phyloP scores from a whole-genome alignment of 1,140 invertebrate species.

The Stegodyphus dumicola region DNA sequence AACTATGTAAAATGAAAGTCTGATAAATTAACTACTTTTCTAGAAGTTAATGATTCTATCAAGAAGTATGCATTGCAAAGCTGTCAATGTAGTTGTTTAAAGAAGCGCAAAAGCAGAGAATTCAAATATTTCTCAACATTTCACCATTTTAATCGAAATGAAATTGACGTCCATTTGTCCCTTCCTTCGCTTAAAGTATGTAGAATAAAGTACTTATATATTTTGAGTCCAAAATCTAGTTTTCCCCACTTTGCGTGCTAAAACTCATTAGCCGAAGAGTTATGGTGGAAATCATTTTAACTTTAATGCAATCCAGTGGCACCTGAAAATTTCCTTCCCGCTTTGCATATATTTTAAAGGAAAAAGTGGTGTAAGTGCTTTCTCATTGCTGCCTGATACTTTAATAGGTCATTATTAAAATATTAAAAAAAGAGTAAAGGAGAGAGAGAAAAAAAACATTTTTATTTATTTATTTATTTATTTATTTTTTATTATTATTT shows the following conservation, averaged over 20 bases:
- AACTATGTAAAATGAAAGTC: too few relatives aligned
- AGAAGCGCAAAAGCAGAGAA: too few relatives aligned
- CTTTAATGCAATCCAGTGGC: constrained; percentile 46
- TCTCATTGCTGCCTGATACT: too few relatives aligned
- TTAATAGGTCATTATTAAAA: too few relatives aligned
- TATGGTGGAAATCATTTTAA: constrained; percentile 54
- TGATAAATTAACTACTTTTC: too few relatives aligned
- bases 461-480: too few relatives aligned
- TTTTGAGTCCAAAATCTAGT: constrained; percentile 21
- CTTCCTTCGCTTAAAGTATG: constrained; percentile 7
- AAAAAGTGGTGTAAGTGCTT: background rate
- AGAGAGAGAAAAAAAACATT: too few relatives aligned
- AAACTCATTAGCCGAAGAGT: constrained; percentile 39
- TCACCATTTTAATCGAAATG: constrained; percentile 10
- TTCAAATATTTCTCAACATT: background rate
- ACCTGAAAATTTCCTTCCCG: constrained; percentile 41
- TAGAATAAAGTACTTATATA: background rate
- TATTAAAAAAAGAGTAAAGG: too few relatives aligned
- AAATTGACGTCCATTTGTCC: constrained; percentile 30
- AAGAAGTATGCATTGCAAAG: too few relatives aligned
- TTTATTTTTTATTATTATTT: too few relatives aligned
- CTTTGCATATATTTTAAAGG: background rate
- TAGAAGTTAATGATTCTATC: too few relatives aligned
- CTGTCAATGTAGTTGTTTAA: too few relatives aligned
- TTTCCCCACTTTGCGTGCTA: constrained; percentile 35